phyloP scores from a whole-genome alignment of 2,797 vertebrate species.

The Cygnus olor region DNA sequence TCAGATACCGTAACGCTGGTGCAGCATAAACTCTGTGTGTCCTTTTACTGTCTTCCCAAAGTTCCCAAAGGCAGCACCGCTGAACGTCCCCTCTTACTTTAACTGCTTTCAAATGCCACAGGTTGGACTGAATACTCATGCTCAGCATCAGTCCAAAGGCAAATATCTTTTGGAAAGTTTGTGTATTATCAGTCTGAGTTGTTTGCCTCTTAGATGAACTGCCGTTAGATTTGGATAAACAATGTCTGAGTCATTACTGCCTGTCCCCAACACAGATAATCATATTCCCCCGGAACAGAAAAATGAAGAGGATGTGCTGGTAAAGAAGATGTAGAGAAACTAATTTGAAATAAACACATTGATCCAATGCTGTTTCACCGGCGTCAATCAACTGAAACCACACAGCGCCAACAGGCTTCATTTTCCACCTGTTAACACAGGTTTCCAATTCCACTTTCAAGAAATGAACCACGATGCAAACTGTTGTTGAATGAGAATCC shows the following conservation, averaged over 20 bases:
- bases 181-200: background rate
- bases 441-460: background rate
- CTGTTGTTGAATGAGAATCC: background rate
- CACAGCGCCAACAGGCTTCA: slow-evolving; percentile 7
- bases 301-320: background rate
- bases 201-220: background rate
- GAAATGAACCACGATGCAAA: background rate
- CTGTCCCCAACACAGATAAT: background rate
- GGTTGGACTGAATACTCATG: background rate
- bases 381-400: slow-evolving; percentile 10
- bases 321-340: background rate
- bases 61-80: background rate
- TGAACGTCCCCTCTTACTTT: background rate
- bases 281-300: slow-evolving; percentile 17
- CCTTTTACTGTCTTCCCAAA: background rate
- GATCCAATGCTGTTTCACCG: background rate
- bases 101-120: background rate
- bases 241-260: background rate
- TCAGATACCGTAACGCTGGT: background rate
- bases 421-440: slow-evolving; percentile 46
- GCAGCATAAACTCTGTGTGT: background rate
- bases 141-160: background rate
- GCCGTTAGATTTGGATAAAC: background rate
- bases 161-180: background rate
- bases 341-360: slow-evolving; percentile 21